Conservation (phyloP, 2,113 vertebrate genomes). For the Lanius collurio region DNA sequence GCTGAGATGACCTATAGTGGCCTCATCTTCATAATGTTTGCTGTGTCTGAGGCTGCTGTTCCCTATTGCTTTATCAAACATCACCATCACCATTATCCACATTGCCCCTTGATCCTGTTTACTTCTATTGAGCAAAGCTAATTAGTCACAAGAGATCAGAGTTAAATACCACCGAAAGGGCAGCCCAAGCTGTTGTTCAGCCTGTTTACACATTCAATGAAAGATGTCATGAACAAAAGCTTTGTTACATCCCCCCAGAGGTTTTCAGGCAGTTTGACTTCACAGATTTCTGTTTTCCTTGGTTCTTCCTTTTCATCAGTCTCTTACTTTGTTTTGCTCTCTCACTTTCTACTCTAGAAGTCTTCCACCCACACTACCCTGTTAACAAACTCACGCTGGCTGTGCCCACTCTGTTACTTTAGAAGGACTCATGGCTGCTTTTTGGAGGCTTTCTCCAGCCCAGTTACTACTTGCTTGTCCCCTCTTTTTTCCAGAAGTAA, state of each 20-base stretch:
- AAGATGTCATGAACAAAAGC: neutral
- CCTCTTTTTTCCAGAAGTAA: neutral
- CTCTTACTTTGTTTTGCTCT: neutral
- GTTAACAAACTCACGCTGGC: neutral
- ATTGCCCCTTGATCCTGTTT: neutral
- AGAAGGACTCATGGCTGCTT: neutral
- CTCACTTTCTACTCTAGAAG: neutral
- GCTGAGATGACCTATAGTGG: neutral
- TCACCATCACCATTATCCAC: rapidly evolving
- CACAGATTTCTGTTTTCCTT: neutral
- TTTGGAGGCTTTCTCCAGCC: neutral
- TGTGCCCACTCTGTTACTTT: neutral
- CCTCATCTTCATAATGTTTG: neutral
- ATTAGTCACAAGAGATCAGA: neutral
- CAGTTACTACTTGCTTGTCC: neutral
- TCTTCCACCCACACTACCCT: neutral
- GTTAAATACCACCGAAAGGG: neutral
- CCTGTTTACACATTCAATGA: neutral
- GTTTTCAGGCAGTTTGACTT: neutral
- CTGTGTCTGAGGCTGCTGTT: neutral
- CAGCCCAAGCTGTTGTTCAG: neutral
- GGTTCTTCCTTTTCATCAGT: neutral
- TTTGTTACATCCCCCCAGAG: neutral
- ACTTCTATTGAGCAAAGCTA: neutral
- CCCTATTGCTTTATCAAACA: neutral